Evolutionary conservation across 2,113 vertebrate species (phyloP).

Genomic region (Hippopotamus amphibius): DNA sequence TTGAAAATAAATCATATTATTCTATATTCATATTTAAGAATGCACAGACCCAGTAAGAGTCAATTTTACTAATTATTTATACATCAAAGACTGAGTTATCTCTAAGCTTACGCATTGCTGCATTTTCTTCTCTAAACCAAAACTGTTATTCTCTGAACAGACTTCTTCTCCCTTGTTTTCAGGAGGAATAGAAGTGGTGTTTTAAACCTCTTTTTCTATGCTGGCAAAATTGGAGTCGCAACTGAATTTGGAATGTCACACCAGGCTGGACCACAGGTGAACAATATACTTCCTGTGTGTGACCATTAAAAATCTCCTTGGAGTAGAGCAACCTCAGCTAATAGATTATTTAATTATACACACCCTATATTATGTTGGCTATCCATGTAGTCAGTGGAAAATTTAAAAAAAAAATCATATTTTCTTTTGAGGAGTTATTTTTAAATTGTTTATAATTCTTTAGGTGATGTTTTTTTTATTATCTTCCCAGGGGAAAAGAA

Average conservation of each 20-base stretch:
- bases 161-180: not conserved
- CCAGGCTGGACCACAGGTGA: not conserved
- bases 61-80: not conserved
- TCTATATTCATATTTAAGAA: not conserved
- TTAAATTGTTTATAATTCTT: not conserved
- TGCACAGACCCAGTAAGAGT: not conserved
- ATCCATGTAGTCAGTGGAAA: not conserved
- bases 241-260: not conserved
- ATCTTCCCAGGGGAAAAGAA: not conserved
- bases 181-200: not conserved
- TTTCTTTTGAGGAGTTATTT: not conserved
- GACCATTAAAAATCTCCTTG: not conserved
- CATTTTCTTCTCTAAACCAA: not conserved
- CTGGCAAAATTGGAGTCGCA: not conserved
- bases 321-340: not conserved
- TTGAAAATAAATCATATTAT: not conserved
- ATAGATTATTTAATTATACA: not conserved
- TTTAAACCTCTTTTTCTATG: not conserved
- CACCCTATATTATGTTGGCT: not conserved
- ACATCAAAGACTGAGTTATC: not conserved
- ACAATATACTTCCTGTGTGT: not conserved
- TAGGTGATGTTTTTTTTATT: not conserved
- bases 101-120: not conserved
- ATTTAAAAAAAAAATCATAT: not conserved
- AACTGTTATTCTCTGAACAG: not conserved